phyloP scores from a whole-genome alignment of 1,140 invertebrate species.

The Neoseiulus cucumeris region DNA sequence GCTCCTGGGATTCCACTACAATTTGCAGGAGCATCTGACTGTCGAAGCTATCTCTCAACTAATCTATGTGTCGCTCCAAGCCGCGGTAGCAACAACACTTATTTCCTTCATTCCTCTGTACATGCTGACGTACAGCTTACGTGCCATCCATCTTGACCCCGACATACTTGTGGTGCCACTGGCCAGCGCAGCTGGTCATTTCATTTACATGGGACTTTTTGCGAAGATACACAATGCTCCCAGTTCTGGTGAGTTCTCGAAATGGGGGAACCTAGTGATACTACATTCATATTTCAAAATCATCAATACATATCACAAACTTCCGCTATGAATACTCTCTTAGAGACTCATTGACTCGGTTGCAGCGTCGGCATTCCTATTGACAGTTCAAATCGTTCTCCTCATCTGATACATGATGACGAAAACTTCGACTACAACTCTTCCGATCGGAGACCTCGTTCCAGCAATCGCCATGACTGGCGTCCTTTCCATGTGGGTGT shows the following conservation, averaged over 20 bases:
- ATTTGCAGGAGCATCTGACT: background rate
- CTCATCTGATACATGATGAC: too few relatives aligned
- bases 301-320: too few relatives aligned
- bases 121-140: background rate
- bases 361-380: too few relatives aligned
- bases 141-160: background rate
- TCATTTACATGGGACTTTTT: background rate
- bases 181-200: background rate
- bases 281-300: too few relatives aligned
- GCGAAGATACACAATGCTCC: background rate
- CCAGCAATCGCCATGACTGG: too few relatives aligned
- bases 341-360: too few relatives aligned
- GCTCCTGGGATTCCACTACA: background rate
- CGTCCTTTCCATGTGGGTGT: too few relatives aligned
- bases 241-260: background rate
- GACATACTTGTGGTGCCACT: slow-evolving; percentile 4
- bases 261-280: too few relatives aligned
- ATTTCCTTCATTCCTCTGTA: background rate
- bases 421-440: too few relatives aligned
- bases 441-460: too few relatives aligned
- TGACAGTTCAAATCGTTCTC: too few relatives aligned
- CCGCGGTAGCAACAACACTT: background rate
- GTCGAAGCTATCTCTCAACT: background rate
- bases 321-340: too few relatives aligned
- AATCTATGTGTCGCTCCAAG: background rate